phyloP scores from a whole-genome alignment of 2,797 vertebrate species.

The Acanthornis magna region DNA sequence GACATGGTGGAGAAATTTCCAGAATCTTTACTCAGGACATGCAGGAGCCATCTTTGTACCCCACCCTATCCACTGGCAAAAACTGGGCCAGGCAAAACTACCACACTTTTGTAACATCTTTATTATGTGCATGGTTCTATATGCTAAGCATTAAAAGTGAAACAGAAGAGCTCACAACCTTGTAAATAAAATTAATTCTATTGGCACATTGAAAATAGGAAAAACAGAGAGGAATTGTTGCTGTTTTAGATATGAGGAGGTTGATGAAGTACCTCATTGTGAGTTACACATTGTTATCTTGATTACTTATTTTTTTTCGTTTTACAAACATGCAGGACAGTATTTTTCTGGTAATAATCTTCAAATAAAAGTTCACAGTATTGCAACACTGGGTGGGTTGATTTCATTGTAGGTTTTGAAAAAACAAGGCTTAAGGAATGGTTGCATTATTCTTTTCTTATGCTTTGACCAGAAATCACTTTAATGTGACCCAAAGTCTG shows the following conservation, averaged over 20 bases:
- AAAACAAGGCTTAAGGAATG: neutral
- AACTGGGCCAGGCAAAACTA: no score
- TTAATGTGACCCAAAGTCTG: neutral
- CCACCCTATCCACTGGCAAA: no score
- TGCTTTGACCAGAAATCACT: neutral
- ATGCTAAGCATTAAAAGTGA: neutral
- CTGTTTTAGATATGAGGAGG: neutral
- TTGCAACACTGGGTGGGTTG: accelerated
- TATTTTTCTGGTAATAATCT: neutral
- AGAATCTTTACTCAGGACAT: no score
- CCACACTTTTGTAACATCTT: neutral
- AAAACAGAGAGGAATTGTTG: neutral
- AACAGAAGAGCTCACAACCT: neutral
- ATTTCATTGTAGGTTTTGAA: neutral
- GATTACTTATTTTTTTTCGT: neutral
- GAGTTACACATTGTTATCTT: neutral
- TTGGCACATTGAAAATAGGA: neutral
- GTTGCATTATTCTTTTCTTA: neutral
- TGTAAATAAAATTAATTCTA: neutral
- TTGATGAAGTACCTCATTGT: neutral
- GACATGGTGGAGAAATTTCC: no score
- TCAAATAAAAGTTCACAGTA: neutral
- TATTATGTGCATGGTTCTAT: neutral
- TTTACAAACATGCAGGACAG: neutral
- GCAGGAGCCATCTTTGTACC: no score